Percentiles rank a stretch among this genome's conserved stretches.
Conservation (phyloP, 2,113 vertebrate genomes). For the Oenanthe melanoleuca region DNA sequence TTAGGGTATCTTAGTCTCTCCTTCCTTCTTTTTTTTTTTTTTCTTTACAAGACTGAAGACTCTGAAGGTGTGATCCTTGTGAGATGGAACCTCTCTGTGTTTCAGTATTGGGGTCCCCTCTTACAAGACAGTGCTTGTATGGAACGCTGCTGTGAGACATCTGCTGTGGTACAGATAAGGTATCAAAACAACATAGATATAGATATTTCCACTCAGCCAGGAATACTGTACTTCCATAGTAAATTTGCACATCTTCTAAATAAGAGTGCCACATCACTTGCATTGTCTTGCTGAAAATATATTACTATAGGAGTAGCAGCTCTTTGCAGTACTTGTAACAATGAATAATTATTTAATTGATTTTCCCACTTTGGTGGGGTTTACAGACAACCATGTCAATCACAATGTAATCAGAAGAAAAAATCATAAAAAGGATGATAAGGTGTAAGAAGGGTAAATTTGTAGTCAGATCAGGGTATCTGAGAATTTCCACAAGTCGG, state of each 20-base stretch:
- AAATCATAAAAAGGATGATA: neutral
- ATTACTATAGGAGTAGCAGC: neutral
- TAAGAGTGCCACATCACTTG: neutral
- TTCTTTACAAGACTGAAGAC: neutral
- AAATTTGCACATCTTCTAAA: neutral
- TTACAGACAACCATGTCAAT: neutral
- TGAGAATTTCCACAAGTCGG: neutral
- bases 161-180: neutral
- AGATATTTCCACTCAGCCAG: neutral
- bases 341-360: neutral
- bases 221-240: neutral
- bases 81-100: neutral
- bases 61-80: neutral
- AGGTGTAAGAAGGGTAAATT: neutral
- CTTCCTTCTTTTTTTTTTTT: neutral
- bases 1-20: neutral
- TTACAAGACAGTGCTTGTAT: neutral
- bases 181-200: neutral
- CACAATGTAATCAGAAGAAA: neutral
- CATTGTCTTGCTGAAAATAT: neutral
- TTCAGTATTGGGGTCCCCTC: neutral
- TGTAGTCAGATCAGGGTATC: neutral
- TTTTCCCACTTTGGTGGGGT: neutral
- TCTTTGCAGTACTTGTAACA: neutral
- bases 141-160: neutral